A percentile compares a stretch with the other conserved stretches of the same genome.
phyloP scores from a whole-genome alignment of 2,797 vertebrate genomes.

The Eurystomus glaucurus region DNA sequence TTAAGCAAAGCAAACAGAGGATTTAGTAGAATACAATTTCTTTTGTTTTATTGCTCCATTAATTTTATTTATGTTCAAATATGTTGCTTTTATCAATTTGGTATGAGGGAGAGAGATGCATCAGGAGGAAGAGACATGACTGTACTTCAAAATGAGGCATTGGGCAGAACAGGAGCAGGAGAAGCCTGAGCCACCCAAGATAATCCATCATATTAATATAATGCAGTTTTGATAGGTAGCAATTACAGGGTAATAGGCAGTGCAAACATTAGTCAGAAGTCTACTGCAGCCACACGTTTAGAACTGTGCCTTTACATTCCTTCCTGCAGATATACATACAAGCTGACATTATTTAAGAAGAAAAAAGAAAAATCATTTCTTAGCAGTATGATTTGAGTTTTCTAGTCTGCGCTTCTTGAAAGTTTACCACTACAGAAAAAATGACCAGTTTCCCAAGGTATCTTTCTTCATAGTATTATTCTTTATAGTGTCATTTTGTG shows the following conservation, averaged over 20 bases:
- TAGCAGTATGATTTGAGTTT: neutral
- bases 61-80: constrained; percentile 71
- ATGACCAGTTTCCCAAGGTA: neutral
- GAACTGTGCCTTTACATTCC: neutral
- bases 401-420: neutral
- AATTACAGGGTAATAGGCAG: constrained; percentile 31
- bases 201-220: constrained; percentile 45
- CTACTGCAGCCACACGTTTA: neutral
- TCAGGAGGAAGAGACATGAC: neutral
- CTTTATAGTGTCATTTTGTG: neutral
- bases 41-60: constrained; percentile 64
- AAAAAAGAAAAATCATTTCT: neutral
- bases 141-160: constrained; percentile 4
- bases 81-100: constrained; percentile 60
- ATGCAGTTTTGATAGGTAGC: constrained; percentile 5
- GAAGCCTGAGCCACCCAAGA: neutral
- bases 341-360: neutral
- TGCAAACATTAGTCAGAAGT: constrained; percentile 1
- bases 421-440: neutral
- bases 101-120: neutral
- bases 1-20: constrained; percentile 61
- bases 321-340: neutral
- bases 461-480: neutral
- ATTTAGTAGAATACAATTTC: constrained; percentile 63
- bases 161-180: constrained; percentile 6